These are phyloP conservation scores for Eciton burchellii DNA, from an alignment of 1,140 invertebrate genomes.

Conservation along the genomic window DNA sequence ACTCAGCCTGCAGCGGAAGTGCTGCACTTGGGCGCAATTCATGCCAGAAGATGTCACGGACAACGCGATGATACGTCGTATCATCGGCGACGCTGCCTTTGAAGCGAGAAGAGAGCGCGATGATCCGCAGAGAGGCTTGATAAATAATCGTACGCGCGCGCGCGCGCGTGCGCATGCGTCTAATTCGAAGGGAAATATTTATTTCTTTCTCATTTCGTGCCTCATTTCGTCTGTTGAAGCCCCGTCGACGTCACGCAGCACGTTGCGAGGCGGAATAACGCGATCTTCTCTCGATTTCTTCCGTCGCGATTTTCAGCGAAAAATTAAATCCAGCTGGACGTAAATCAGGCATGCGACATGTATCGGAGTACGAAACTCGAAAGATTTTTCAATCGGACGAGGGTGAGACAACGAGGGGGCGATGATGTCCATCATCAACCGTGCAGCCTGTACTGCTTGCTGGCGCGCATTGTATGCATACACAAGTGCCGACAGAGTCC, in stretches of 20 bases:
- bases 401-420: not conserved
- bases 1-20: constrained; percentile 44
- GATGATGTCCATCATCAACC: not conserved
- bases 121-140: too few species aligned
- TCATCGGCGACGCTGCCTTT: not conserved
- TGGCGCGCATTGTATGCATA: not conserved
- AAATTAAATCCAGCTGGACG: not conserved
- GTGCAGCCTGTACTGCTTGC: constrained; percentile 1
- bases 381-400: not conserved
- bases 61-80: constrained; percentile 38
- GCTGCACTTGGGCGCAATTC: constrained; percentile 53
- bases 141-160: too few species aligned
- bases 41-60: constrained; percentile 48
- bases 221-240: too few species aligned
- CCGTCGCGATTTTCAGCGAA: too few species aligned
- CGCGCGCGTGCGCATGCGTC: not conserved
- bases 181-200: not conserved
- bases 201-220: not conserved
- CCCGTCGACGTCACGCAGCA: too few species aligned
- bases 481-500: not conserved
- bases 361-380: not conserved
- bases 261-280: too few species aligned
- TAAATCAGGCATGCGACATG: not conserved
- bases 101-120: not conserved
- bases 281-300: too few species aligned